Base-by-base conservation (phyloP, 2,113 vertebrate species). In the Phylloscopus whistleri region DNA sequence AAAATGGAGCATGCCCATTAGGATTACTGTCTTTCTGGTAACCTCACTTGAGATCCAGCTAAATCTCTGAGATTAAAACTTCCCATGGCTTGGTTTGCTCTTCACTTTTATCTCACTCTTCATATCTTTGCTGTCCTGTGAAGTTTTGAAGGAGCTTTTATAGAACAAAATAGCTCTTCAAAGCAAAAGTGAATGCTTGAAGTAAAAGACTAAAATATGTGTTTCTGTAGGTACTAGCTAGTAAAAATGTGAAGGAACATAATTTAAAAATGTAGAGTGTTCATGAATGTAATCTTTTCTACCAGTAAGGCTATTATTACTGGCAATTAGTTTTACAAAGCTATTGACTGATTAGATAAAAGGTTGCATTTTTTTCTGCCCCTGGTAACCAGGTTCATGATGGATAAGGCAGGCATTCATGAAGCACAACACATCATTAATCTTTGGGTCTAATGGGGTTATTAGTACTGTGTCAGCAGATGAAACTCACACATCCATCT, bases 401-500 rank as follows among this genome's bases (percentile, higher is more conserved):
- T 74, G 33, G 70, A 94, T 44, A 23, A 75, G 51, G 24, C 15
- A 69, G 90, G 63, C 5, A 12, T 59, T 41, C 46, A 75, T 31
- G 43, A 80, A 95, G 30, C 66, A 82, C 16, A 63, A 72, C 16
- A 28, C 13, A 33, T 39, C 80, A 81, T 95, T 94, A 85, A 91
- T 95, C 92, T 83, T 64, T 59, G 62, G 24, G 37, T 64, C 76
- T 83, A 51, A 89, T 87, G 59, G 48, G 31, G 55, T 89, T 94
- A 83, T 95, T 94, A 89, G 49, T 53, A 52, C 51, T 67, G 19
- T 95, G 95, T 89, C 92, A 93, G 60, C 85, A 77, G 76, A 90
- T 93, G 91, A 93, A 78, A 94, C n/a, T 81, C 63, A 51, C 48
- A 85, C 83, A 80, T 90, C 87, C 72, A 49, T 82, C 95, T 94